Conservation (phyloP, 2,797 vertebrate species). For the Acipenser oxyrinchus region DNA sequence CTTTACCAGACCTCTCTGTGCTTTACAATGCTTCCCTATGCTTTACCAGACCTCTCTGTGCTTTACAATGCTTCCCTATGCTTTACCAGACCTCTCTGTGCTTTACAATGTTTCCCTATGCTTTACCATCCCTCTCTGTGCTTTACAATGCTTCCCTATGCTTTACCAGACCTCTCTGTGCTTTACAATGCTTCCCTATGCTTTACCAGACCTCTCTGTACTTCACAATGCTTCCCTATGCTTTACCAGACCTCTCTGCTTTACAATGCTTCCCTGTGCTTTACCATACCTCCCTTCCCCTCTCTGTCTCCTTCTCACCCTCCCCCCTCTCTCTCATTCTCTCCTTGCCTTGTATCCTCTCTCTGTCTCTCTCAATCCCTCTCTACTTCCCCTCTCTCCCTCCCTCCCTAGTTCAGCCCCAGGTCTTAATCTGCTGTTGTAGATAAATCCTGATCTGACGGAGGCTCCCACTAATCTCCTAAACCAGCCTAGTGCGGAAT, state of each 20-base stretch:
- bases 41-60: conserved; percentile 28
- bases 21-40: conserved; percentile 10
- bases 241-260: too few relatives aligned
- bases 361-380: conserved; percentile 18
- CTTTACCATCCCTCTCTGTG: too few relatives aligned
- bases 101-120: too few relatives aligned
- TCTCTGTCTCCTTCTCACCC: conserved; percentile 15
- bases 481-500: not conserved
- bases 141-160: too few relatives aligned
- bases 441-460: not conserved
- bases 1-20: too few relatives aligned
- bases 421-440: not conserved
- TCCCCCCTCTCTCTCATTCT: conserved; percentile 8
- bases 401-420: not conserved
- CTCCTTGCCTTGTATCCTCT: too few relatives aligned
- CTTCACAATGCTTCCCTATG: conserved; percentile 1
- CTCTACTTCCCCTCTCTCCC: not conserved
- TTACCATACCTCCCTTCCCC: conserved; percentile 28
- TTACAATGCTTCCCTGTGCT: conserved; percentile 17
- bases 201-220: too few relatives aligned
- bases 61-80: too few relatives aligned
- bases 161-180: too few relatives aligned
- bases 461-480: not conserved
- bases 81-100: too few relatives aligned
- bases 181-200: too few relatives aligned